A percentile compares a stretch with the other conserved stretches of the same genome.
These are phyloP conservation scores for Pangasius sanitwongsei DNA, from an alignment of 2,797 vertebrate genomes.

Conservation along the genomic window DNA sequence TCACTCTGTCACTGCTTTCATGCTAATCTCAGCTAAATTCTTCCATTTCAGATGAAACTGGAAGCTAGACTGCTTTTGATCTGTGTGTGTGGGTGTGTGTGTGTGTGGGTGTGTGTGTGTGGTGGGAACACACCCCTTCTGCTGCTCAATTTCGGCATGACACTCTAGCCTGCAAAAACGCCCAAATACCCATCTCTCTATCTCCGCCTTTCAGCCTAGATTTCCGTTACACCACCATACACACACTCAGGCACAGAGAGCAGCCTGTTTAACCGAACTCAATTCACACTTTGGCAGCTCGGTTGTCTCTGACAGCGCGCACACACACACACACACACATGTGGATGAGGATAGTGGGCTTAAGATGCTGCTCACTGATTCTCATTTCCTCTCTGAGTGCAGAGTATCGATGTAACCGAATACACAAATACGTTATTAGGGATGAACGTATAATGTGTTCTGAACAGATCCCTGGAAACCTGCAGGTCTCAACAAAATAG, in stretches of 20 bases:
- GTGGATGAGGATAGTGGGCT: background rate
- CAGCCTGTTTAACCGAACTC: background rate
- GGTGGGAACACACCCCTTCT: background rate
- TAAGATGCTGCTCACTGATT: background rate
- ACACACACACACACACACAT: conserved; percentile 13
- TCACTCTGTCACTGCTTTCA: background rate
- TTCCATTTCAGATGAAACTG: background rate
- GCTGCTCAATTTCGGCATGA: background rate
- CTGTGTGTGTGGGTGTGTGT: background rate
- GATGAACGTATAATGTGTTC: background rate
- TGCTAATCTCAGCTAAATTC: background rate
- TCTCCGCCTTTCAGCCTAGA: conserved; percentile 5
- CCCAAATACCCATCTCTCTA: background rate
- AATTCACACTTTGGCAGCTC: background rate
- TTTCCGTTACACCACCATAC: background rate
- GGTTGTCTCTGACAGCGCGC: background rate
- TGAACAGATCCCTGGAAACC: background rate
- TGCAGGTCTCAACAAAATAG: background rate
- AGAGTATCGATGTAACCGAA: background rate
- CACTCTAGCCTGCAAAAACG: background rate
- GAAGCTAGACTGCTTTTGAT: background rate
- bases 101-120: background rate
- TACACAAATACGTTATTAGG: background rate
- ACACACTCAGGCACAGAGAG: background rate
- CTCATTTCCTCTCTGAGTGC: conserved; percentile 5